phyloP scores from a whole-genome alignment of 2,113 vertebrate species.

The Ranitomeya variabilis region DNA sequence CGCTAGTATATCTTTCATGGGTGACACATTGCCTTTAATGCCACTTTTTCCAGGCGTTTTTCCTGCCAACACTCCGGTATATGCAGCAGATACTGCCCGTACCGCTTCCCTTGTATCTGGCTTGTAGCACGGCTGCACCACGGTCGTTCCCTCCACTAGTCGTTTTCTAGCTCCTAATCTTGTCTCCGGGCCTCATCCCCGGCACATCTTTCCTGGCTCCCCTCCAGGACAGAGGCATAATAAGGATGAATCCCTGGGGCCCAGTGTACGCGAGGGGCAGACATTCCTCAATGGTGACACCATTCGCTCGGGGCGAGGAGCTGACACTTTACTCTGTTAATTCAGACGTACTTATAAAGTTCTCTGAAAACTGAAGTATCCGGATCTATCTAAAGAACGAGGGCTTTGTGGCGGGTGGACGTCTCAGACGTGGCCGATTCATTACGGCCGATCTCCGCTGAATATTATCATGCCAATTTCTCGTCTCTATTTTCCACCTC shows the following conservation, averaged over 20 bases:
- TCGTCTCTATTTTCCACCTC: neutral
- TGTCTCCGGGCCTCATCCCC: neutral
- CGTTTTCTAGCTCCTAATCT: neutral
- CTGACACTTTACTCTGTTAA: neutral
- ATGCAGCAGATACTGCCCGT: too few species aligned
- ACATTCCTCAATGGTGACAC: neutral
- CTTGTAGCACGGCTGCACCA: neutral
- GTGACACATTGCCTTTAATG: too few species aligned
- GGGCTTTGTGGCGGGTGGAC: neutral
- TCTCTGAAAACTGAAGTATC: neutral
- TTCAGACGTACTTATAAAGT: neutral
- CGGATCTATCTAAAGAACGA: neutral
- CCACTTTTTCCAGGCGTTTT: too few species aligned
- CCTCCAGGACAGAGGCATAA: neutral
- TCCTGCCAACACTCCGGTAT: too few species aligned
- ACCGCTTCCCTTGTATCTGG: neutral
- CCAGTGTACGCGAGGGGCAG: neutral
- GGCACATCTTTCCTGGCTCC: neutral
- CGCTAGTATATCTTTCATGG: neutral
- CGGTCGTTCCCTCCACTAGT: neutral
- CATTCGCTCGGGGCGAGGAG: neutral
- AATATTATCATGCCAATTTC: neutral
- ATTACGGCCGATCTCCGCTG: neutral
- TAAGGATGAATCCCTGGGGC: constrained; percentile 5
- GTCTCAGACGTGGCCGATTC: neutral